These are phyloP conservation scores for Etia nguti DNA, from an alignment of 2,113 vertebrate genomes.

Conservation along the genomic window DNA sequence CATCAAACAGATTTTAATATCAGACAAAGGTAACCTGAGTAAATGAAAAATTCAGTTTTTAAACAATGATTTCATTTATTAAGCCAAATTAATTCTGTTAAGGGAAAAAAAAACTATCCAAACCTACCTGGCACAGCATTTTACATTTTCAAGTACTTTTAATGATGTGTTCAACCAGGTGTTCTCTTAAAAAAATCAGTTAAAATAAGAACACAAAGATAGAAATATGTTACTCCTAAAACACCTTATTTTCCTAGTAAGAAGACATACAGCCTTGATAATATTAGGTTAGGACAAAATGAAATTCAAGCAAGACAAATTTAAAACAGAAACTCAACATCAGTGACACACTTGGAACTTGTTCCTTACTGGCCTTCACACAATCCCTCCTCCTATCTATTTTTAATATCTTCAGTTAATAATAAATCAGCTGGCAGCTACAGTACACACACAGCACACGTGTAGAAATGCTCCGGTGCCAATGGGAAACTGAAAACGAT, in stretches of 20 bases:
- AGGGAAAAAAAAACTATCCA: neutral
- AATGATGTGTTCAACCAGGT: neutral
- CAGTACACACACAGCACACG: neutral
- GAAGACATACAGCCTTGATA: neutral
- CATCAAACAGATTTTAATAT: neutral
- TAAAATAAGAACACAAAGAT: neutral
- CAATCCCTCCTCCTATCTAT: neutral
- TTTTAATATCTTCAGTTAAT: constrained; percentile 31
- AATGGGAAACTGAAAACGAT: neutral
- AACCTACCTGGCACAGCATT: neutral
- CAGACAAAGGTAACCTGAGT: neutral
- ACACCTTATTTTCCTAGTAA: neutral
- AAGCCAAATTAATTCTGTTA: neutral
- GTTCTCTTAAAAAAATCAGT: neutral
- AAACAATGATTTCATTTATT: neutral
- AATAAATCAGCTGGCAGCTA: constrained; percentile 32
- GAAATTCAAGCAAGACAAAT: neutral
- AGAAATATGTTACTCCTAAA: neutral
- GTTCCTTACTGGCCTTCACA: neutral
- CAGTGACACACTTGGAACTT: constrained; percentile 7
- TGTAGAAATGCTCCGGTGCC: neutral
- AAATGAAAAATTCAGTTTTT: neutral
- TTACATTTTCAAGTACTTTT: neutral
- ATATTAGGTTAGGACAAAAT: neutral
- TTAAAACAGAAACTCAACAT: neutral